Evolutionary conservation across 2,888 invertebrate genomes (phyloP).

Genomic region (Abscondita cerata): DNA sequence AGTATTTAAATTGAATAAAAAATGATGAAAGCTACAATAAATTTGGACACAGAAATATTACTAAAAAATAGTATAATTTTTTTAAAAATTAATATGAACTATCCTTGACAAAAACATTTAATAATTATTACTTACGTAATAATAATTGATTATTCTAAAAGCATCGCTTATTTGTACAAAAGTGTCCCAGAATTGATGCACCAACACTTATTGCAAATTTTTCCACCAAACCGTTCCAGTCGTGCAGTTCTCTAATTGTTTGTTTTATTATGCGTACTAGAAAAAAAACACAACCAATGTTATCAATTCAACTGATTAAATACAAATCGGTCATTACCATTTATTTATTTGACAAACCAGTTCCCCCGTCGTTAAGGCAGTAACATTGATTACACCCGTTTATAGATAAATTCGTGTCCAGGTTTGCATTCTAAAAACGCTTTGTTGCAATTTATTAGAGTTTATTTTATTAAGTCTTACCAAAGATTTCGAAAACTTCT

Average conservation of each 20-base stretch:
- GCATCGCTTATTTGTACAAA: neutral
- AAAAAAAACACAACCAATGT: too few species aligned
- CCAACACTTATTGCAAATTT: constrained; percentile 10
- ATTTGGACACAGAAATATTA: too few species aligned
- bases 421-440: constrained; percentile 4
- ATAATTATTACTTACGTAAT: too few species aligned
- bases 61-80: too few species aligned
- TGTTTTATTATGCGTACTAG: neutral
- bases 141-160: neutral
- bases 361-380: neutral
- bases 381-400: constrained; percentile 2
- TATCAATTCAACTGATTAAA: neutral
- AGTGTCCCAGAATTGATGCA: constrained; percentile 1
- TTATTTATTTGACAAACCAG: neutral
- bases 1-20: too few species aligned
- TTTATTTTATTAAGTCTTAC: neutral
- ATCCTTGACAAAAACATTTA: too few species aligned
- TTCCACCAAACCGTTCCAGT: neutral
- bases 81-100: too few species aligned
- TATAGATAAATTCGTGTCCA: neutral
- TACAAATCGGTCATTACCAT: neutral
- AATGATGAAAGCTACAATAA: too few species aligned
- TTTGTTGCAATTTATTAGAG: neutral
- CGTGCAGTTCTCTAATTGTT: neutral
- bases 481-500: neutral